phyloP scores from a whole-genome alignment of 2,888 invertebrate genomes.

The Dolichomitus sp. region DNA sequence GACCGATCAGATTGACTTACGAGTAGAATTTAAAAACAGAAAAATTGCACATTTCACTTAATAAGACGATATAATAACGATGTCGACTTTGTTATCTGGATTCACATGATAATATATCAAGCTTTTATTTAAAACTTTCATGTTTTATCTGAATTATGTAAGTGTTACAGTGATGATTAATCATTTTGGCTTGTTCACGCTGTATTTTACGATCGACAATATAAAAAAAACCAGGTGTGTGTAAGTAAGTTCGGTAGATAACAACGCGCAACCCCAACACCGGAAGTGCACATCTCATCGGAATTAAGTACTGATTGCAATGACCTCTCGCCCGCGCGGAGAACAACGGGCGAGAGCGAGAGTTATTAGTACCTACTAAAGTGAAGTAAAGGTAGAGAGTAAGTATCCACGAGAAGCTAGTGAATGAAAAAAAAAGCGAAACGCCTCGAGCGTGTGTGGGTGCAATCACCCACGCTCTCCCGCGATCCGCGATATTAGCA shows the following conservation, averaged over 20 bases:
- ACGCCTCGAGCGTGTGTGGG: constrained; percentile 30
- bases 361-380: constrained; percentile 42
- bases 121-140: not conserved
- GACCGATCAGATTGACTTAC: too few relatives aligned
- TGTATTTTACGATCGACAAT: not conserved
- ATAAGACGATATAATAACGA: too few relatives aligned
- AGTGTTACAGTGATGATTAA: not conserved
- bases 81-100: too few relatives aligned
- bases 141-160: too few relatives aligned
- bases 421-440: constrained; percentile 34
- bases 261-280: constrained; percentile 28
- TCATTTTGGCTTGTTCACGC: not conserved
- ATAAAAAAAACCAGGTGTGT: not conserved
- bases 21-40: too few relatives aligned
- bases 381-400: constrained; percentile 10
- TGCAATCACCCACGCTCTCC: constrained; percentile 45
- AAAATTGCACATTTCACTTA: too few relatives aligned
- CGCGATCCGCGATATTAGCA: constrained; percentile 67
- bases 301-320: constrained; percentile 59
- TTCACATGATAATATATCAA: too few relatives aligned
- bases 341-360: constrained; percentile 22
- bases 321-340: constrained; percentile 33
- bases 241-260: not conserved
- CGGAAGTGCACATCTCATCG: constrained; percentile 51
- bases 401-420: constrained; percentile 5